Evolutionary conservation across 1,140 invertebrate species (phyloP).

Genomic region (Drosophila pallidifrons): DNA sequence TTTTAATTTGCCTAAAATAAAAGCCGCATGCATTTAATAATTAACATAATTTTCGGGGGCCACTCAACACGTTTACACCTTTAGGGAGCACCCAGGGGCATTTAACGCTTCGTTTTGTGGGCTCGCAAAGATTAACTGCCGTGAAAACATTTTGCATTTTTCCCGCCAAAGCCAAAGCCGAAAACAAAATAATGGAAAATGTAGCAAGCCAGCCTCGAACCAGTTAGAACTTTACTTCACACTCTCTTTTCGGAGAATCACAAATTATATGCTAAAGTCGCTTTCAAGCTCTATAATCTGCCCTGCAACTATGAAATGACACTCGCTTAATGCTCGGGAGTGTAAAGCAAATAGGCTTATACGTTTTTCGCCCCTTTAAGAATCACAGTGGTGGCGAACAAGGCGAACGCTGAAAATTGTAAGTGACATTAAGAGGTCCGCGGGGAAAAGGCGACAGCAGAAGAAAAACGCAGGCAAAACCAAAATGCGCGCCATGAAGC

Average conservation of each 20-base stretch:
- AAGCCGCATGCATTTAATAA: slow-evolving; percentile 67
- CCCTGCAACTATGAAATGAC: not conserved
- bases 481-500: slow-evolving; percentile 21
- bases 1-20: slow-evolving; percentile 59
- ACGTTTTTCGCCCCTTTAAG: not conserved
- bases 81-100: slow-evolving; percentile 50
- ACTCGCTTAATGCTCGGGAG: not conserved
- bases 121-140: slow-evolving; percentile 74
- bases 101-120: slow-evolving; percentile 75
- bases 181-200: slow-evolving; percentile 31
- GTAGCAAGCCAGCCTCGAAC: slow-evolving; percentile 1
- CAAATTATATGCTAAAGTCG: slow-evolving; percentile 3
- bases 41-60: slow-evolving; percentile 73
- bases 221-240: not conserved
- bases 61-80: slow-evolving; percentile 78
- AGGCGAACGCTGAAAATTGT: slow-evolving; percentile 42
- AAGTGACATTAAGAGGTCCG: slow-evolving; percentile 72
- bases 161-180: slow-evolving; percentile 12
- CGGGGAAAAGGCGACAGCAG: slow-evolving; percentile 44
- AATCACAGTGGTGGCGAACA: slow-evolving; percentile 12
- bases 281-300: slow-evolving; percentile 5
- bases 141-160: slow-evolving; percentile 75
- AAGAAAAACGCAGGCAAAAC: not conserved
- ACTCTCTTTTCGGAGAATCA: not conserved
- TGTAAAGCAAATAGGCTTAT: slow-evolving; percentile 2